Evolutionary conservation across 2,888 invertebrate species (phyloP).

Genomic region (Cosmia trapezina): DNA sequence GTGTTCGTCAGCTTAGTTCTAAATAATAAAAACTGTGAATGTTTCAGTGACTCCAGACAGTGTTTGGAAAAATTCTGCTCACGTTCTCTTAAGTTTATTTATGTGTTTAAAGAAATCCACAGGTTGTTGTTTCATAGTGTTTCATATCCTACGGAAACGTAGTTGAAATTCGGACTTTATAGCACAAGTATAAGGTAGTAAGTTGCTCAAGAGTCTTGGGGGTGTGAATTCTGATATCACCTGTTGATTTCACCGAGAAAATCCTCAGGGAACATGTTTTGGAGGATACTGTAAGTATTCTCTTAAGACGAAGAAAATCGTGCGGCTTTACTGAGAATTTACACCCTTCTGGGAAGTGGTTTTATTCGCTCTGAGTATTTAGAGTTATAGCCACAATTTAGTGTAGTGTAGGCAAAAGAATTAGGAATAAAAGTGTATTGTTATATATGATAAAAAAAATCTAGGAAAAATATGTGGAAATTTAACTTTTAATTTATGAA

Average conservation of each 20-base stretch:
- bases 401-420: not conserved
- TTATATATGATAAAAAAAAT: not conserved
- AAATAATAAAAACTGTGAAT: slow-evolving; percentile 23
- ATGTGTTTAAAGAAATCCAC: slow-evolving; percentile 77
- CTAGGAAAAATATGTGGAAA: not conserved
- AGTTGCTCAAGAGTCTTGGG: slow-evolving; percentile 74
- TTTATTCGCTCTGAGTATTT: slow-evolving; percentile 11
- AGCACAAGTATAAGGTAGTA: slow-evolving; percentile 78
- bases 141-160: slow-evolving; percentile 60
- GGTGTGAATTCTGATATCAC: slow-evolving; percentile 85
- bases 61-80: slow-evolving; percentile 41
- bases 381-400: not conserved
- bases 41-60: slow-evolving; percentile 26
- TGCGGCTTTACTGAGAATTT: slow-evolving; percentile 10
- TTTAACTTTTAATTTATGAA: not conserved
- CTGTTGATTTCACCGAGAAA: slow-evolving; percentile 86
- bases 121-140: slow-evolving; percentile 82
- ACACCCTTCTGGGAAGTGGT: not conserved
- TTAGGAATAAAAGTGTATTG: not conserved
- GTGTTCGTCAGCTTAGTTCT: slow-evolving; percentile 23
- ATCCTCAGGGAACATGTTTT: slow-evolving; percentile 83
- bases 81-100: slow-evolving; percentile 56
- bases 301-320: slow-evolving; percentile 39
- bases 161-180: slow-evolving; percentile 81
- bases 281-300: slow-evolving; percentile 84